Conservation (phyloP, 2,113 vertebrate genomes). For the Nannobrachium achirus region DNA sequence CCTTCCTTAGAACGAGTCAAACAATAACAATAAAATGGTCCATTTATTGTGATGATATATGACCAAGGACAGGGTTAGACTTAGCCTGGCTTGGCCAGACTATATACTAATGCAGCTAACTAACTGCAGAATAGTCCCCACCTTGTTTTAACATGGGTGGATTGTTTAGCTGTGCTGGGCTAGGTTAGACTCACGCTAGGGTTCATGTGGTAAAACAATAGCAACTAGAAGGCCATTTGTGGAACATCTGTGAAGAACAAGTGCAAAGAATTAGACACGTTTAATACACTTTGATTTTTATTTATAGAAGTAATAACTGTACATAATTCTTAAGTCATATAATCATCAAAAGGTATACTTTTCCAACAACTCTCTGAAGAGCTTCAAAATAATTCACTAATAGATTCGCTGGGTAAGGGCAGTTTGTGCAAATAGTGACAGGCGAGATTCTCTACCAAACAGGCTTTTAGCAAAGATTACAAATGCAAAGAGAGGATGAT, state of each 20-base stretch:
- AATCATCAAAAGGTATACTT: slow-evolving; percentile 51
- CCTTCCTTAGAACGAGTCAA: too few species aligned
- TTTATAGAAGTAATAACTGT: slow-evolving; percentile 69
- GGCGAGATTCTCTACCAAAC: slow-evolving; percentile 16
- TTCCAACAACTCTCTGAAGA: slow-evolving; percentile 14
- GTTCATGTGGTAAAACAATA: too few species aligned
- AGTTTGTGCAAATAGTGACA: slow-evolving; percentile 61
- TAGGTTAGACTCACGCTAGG: too few species aligned
- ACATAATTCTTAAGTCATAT: slow-evolving; percentile 58
- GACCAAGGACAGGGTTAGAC: too few species aligned
- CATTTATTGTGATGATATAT: too few species aligned
- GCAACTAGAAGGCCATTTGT: neutral
- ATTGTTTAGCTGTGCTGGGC: too few species aligned
- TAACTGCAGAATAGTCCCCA: too few species aligned
- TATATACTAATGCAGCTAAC: too few species aligned
- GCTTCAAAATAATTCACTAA: slow-evolving; percentile 29
- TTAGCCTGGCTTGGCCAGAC: too few species aligned
- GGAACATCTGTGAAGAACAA: neutral
- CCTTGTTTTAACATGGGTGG: too few species aligned
- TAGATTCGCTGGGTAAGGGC: slow-evolving; percentile 44
- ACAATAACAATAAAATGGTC: too few species aligned
- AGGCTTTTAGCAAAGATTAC: slow-evolving; percentile 29
- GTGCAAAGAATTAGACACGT: slow-evolving; percentile 2
- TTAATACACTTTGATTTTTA: slow-evolving; percentile 62
- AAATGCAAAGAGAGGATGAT: slow-evolving; percentile 6